Base-by-base conservation (phyloP, 2,888 invertebrate genomes). In the Liposcelis brunnea region DNA sequence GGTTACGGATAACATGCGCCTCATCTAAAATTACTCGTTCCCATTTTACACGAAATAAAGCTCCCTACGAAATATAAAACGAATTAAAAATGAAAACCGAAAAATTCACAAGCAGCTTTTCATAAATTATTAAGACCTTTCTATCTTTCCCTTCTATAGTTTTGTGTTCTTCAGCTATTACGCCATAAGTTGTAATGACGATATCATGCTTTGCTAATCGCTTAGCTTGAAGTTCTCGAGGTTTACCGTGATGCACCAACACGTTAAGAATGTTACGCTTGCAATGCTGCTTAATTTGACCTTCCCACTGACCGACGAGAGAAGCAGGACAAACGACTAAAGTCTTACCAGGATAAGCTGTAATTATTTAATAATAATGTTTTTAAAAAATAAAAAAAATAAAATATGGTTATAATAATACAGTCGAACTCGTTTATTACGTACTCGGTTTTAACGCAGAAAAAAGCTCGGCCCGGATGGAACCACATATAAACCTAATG, bases 261-360 rank as follows among this genome's bases (percentile, higher is more conserved):
- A 80, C 74, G 2, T 70, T 66, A 1, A 91, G 63, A 1, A 71
- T 56, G 49, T 77, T 74, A 6, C 72, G 57, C 34, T 62, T 59
- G 42, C 79, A 70, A 55, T 81, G 77, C 26, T 67, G 69, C 8
- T 65, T 58, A 7, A 91, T 75, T 62, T 94, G 93, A 11, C 63
- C 68, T 48, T 80, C 75, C 95, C 95, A 97, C 61, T 97, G 95
- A 52, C 78, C 75, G 46, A 95, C 66, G 40, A 97, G 71, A 36
- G 87, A 87, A 2, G 94, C 90, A 0, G 94, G 94, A 56, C 91
- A 90, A 2, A 97, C 75, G 0, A 97, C 80, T n/a, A 97, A 66
- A 1, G 85, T 87, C 15, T 81, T 80, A 10, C 81, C 84, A 31
- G 62, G 62, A 11, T 63, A 58, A 47, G 48, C 49, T 51, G 31